Evolutionary conservation across 2,113 vertebrate genomes (phyloP).

Genomic region (Bostrychus sinensis): DNA sequence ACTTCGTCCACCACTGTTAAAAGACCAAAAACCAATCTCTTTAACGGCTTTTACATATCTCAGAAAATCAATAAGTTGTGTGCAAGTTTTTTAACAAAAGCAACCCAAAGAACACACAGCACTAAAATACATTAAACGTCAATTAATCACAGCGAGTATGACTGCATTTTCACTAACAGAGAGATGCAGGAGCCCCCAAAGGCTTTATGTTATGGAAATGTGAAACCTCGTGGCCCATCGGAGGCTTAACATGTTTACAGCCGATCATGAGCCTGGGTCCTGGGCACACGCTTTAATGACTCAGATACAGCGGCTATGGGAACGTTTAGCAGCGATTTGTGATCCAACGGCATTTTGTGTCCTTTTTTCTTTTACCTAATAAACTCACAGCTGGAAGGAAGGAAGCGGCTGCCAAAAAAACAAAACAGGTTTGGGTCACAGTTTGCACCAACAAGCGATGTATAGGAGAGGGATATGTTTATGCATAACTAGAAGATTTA

Average conservation of each 20-base stretch:
- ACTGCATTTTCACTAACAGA: too few relatives aligned
- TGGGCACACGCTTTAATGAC: neutral
- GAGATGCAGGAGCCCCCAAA: neutral
- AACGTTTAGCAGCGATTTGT: conserved; percentile 1
- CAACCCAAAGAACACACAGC: too few relatives aligned
- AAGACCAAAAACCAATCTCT: too few relatives aligned
- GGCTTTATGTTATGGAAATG: too few relatives aligned
- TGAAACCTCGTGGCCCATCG: too few relatives aligned
- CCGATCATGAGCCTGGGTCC: neutral
- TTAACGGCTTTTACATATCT: too few relatives aligned
- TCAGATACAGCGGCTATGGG: neutral
- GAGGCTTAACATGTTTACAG: neutral
- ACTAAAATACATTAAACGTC: too few relatives aligned
- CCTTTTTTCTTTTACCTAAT: neutral
- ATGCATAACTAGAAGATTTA: neutral
- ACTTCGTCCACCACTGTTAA: too few relatives aligned
- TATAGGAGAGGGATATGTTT: neutral
- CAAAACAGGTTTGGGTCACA: conserved; percentile 8
- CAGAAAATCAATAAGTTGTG: too few relatives aligned
- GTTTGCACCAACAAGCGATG: neutral
- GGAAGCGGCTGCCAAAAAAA: conserved; percentile 38
- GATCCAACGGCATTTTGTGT: conserved; percentile 23
- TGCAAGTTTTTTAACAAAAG: too few relatives aligned
- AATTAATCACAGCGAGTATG: too few relatives aligned
- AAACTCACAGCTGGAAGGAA: conserved; percentile 30